Evolutionary conservation across 2,888 invertebrate genomes (phyloP), one percentile per base, ranked within the genome.

Genomic region (Thyatira batis): DNA sequence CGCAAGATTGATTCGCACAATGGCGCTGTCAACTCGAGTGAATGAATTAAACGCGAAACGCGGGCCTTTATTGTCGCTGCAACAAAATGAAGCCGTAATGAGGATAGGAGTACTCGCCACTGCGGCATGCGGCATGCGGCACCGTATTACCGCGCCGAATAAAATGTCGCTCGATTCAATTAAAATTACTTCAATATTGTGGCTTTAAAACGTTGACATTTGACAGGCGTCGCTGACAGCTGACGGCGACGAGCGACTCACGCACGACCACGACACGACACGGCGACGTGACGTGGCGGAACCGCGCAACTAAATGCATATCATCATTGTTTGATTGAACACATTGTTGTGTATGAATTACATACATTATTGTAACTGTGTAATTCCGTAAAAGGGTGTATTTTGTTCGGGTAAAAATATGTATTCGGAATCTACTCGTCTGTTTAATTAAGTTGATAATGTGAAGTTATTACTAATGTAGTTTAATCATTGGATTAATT

Each of bases 21-120:
- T 83, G 78, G 59, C 66, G 77, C 84, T 81, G 90, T 88, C 89
- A 85, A 81, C 78, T 71, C 77, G 75, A 64, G 73, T 70, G 73
- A 76, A 76, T 76, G 85, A 85, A 85, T 85, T 81, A 84, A 85
- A 76, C 72, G 77, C 75, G 63, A 75, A 74, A 69, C 67, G 68
- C 65, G 54, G 71, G 66, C 73, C 69, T 73, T 75, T 76, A 87
- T 91, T 90, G 88, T 91, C 88, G 87, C 87, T 84, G 86, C 78
- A 87, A 86, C 82, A 89, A 90, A 90, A 90, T 90, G 85, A 89
- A 91, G 89, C 78, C 84, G 78, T 89, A 91, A 90, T 91, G 89
- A 90, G 90, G 10, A 46, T 81, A 76, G 82, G 76, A 78, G 80
- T 73, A 70, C 39, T 39, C 39, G 69, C 64, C 27, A 61, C 55